Evolutionary conservation across 2,888 invertebrate genomes (phyloP), one percentile per base, ranked within the genome.

Genomic region (Scrobipalpa costella): DNA sequence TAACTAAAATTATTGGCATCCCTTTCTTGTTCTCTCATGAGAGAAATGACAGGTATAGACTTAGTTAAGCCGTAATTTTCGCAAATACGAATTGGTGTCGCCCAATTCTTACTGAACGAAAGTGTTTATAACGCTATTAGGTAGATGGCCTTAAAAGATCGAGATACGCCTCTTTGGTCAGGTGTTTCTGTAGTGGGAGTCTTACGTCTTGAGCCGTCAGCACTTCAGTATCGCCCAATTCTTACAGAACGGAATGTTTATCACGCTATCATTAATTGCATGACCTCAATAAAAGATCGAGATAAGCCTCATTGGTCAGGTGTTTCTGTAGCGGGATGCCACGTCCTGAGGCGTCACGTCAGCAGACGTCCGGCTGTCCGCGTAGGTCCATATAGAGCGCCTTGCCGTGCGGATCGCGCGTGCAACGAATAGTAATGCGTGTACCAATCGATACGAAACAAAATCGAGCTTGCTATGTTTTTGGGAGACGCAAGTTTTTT

Each of bases 301-400:
- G 49, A 49, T 61, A 47, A 50, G 49, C 50, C 50, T 33, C n/a
- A 17, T n/a, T 19, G 11, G 44, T 8, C 8, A 0, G 19, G 7
- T 36, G 49, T 19, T 7, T 33, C 15, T 19, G 49, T 52, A 55
- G 52, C 50, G 78, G 82, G 80, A 79, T 77, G 76, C 77, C 85
- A 84, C 83, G 85, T 81, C 49, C 9, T 7, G 34, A 13, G n/a
- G n/a, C n/a, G n/a, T 61, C 70, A 68, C 73, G 73, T 74, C 82
- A 76, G 76, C 79, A 82, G 85, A 83, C 86, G 86, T 86, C 83
- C 84, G 84, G 79, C 70, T 33, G 59, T 27, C 62, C 71, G 85
- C 71, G 68, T 27, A 67, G 66, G 66, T 66, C 85, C 86, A 84
- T 86, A 80, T 83, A 83, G 86, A 88, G 87, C 84, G 71, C 70